Conservation (phyloP, 2,113 vertebrate species). For the Cochlearius cochlearius region DNA sequence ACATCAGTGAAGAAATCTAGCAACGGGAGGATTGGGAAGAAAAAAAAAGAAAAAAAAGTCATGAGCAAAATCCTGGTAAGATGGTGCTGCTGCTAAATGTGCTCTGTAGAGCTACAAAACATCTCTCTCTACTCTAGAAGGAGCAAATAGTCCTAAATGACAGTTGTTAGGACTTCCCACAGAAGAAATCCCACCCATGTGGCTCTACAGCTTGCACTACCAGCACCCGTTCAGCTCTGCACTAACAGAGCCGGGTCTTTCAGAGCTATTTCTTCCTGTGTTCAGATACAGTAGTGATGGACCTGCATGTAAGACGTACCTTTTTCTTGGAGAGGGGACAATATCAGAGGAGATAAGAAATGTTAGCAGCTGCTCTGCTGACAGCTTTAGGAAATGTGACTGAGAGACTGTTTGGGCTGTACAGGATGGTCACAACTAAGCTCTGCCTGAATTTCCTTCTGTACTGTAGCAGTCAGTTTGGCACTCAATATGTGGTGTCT, state of each 20-base stretch:
- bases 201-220: not conserved
- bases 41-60: not conserved
- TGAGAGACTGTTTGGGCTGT: not conserved
- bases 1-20: not conserved
- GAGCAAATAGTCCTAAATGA: not conserved
- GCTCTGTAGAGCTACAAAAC: not conserved
- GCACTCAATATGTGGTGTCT: not conserved
- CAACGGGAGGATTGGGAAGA: rapidly evolving
- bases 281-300: not conserved
- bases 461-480: not conserved
- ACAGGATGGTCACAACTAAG: not conserved
- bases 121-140: not conserved
- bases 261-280: not conserved
- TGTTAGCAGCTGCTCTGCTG: not conserved
- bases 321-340: not conserved
- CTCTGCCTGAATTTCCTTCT: not conserved
- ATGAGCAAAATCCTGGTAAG: not conserved
- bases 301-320: not conserved
- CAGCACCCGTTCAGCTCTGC: not conserved
- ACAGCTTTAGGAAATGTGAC: not conserved
- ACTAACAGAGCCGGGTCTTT: not conserved
- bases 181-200: not conserved
- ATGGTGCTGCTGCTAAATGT: not conserved
- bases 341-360: not conserved
- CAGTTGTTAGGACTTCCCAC: not conserved